phyloP scores from a whole-genome alignment of 2,797 vertebrate species.

The Scomberomorus guttatus region DNA sequence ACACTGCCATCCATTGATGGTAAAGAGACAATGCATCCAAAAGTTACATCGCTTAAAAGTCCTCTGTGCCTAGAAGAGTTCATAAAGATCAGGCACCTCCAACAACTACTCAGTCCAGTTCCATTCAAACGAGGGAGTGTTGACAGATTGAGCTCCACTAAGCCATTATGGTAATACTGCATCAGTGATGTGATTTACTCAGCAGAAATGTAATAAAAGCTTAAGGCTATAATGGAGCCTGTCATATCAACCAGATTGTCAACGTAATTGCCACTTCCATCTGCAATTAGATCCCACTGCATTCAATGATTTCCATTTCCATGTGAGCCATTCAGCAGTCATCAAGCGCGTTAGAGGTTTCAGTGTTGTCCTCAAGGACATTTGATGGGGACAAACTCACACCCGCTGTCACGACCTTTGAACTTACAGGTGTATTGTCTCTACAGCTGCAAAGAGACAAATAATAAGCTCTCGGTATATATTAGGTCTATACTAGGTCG shows the following conservation, averaged over 20 bases:
- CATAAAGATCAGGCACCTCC: slow-evolving; percentile 52
- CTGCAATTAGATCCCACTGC: slow-evolving; percentile 73
- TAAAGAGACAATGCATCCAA: slow-evolving; percentile 2
- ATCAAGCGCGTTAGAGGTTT: slow-evolving; percentile 56
- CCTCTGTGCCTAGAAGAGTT: slow-evolving; percentile 44
- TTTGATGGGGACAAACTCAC: slow-evolving; percentile 17
- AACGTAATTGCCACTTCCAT: slow-evolving; percentile 82
- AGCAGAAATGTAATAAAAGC: slow-evolving; percentile 77
- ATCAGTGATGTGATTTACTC: slow-evolving; percentile 75
- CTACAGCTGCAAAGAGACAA: background rate
- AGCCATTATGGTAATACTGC: slow-evolving; percentile 73
- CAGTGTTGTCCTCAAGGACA: slow-evolving; percentile 66
- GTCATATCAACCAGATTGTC: slow-evolving; percentile 83
- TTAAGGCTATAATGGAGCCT: slow-evolving; percentile 80
- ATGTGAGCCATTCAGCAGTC: slow-evolving; percentile 60
- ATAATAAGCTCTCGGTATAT: background rate
- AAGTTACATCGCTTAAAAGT: slow-evolving; percentile 10
- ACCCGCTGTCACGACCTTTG: slow-evolving; percentile 18
- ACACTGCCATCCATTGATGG: background rate
- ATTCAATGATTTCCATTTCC: slow-evolving; percentile 65
- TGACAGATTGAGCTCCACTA: slow-evolving; percentile 69
- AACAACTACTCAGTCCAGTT: slow-evolving; percentile 43
- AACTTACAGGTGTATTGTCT: background rate
- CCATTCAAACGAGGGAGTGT: slow-evolving; percentile 55
- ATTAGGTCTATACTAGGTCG: background rate